A percentile compares a stretch with the other conserved stretches of the same genome.
Evolutionary conservation across 2,797 vertebrate species (phyloP).

Genomic region (Nannoperca obscura): DNA sequence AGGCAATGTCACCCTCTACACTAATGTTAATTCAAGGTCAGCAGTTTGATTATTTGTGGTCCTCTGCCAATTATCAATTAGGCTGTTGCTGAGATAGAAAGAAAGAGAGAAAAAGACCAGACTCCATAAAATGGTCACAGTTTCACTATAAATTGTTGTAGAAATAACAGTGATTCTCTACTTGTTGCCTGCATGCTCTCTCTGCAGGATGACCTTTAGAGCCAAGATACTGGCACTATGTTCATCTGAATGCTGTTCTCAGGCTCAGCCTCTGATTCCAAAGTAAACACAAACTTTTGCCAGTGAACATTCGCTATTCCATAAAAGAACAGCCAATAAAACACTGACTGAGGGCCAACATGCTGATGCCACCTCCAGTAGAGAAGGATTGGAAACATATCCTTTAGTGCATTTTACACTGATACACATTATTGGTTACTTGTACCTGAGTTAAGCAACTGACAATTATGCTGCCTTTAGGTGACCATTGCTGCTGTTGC

Average conservation of each 20-base stretch:
- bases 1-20: neutral
- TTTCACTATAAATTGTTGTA: neutral
- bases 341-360: neutral
- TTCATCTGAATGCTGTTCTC: conserved; percentile 24
- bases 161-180: conserved; percentile 21
- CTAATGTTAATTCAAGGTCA: neutral
- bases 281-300: conserved; percentile 32
- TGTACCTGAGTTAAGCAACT: neutral
- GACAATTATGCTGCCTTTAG: neutral
- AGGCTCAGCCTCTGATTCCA: conserved; percentile 1
- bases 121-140: neutral
- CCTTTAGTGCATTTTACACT: neutral
- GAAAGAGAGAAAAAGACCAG: neutral
- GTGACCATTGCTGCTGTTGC: neutral
- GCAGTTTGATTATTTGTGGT: no score
- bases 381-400: neutral
- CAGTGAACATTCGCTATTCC: neutral
- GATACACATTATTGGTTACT: neutral
- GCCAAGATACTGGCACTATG: conserved; percentile 22
- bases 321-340: conserved; percentile 7
- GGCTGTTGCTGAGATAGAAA: neutral
- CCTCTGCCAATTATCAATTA: neutral
- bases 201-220: conserved; percentile 51
- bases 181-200: neutral
- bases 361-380: conserved; percentile 4